phyloP scores from a whole-genome alignment of 2,113 vertebrate species.

The Rhinoptilus africanus region DNA sequence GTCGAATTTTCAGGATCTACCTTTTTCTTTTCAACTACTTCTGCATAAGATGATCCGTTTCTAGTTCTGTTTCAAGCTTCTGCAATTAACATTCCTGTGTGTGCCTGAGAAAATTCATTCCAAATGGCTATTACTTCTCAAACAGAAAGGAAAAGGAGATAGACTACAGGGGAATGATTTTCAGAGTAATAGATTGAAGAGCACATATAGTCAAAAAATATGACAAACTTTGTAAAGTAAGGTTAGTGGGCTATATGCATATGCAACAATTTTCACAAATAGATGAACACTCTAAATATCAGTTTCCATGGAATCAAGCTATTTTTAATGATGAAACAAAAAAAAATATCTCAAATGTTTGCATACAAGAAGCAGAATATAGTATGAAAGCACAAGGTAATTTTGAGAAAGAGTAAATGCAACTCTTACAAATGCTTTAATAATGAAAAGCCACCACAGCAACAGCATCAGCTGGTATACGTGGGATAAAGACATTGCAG shows the following conservation, averaged over 20 bases:
- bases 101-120: background rate
- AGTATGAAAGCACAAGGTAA: background rate
- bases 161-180: background rate
- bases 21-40: background rate
- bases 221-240: background rate
- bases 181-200: background rate
- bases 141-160: background rate
- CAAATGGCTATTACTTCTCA: background rate
- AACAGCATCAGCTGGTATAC: background rate
- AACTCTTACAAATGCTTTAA: background rate
- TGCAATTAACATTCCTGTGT: background rate
- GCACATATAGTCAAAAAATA: background rate
- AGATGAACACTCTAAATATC: background rate
- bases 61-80: background rate
- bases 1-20: background rate
- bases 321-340: background rate
- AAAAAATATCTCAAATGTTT: background rate
- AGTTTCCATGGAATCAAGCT: background rate
- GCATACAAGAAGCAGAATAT: background rate
- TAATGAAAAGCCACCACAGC: background rate
- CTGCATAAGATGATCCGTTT: background rate
- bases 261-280: background rate
- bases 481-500: background rate
- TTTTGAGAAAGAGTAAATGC: background rate
- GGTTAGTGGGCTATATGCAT: background rate